A percentile compares a stretch with the other conserved stretches of the same genome.
Conservation (phyloP, 2,888 invertebrate species). For the Mimas tiliae region DNA sequence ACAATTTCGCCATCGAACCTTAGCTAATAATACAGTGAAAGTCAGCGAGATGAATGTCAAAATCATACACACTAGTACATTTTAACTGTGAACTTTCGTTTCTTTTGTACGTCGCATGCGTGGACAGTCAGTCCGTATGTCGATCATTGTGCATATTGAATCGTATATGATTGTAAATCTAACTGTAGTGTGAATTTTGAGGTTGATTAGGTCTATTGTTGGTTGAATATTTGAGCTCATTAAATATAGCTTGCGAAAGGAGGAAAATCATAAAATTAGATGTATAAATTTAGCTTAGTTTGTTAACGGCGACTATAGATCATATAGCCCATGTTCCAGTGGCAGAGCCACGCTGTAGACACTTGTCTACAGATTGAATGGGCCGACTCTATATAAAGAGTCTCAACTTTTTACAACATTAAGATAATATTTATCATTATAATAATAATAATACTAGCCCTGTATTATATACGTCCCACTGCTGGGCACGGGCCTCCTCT, state of each 20-base stretch:
- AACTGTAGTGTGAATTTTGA: slow-evolving; percentile 62
- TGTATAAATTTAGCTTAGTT: too few species aligned
- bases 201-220: slow-evolving; percentile 75
- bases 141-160: slow-evolving; percentile 73
- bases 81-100: slow-evolving; percentile 19
- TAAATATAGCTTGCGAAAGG: slow-evolving; percentile 40
- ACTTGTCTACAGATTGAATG: too few species aligned
- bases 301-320: neutral
- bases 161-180: slow-evolving; percentile 55
- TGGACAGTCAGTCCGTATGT: slow-evolving; percentile 72
- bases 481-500: too few species aligned
- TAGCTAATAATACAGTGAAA: slow-evolving; percentile 5
- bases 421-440: too few species aligned
- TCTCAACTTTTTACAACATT: too few species aligned
- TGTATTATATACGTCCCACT: too few species aligned
- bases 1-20: neutral
- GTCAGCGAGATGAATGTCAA: slow-evolving; percentile 7
- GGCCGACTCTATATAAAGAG: too few species aligned
- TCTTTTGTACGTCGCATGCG: slow-evolving; percentile 33
- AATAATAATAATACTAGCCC: too few species aligned
- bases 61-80: slow-evolving; percentile 3
- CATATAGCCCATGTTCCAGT: neutral
- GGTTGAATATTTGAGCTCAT: slow-evolving; percentile 53
- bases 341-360: too few species aligned
- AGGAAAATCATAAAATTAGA: neutral